Base-by-base conservation (phyloP, 2,888 invertebrate genomes). In the Drosophila eohydei region DNA sequence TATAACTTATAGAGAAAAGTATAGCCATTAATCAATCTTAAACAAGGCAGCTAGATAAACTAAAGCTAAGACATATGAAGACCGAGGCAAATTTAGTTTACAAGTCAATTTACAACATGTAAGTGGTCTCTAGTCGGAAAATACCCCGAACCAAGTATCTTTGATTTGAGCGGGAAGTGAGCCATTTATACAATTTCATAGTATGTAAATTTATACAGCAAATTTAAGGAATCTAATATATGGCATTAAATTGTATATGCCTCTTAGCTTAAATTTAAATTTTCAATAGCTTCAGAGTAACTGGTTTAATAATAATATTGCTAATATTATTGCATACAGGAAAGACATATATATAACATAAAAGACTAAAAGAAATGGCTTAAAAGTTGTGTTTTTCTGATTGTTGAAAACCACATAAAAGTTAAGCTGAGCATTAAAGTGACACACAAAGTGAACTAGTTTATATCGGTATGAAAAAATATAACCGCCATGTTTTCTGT, bases 401-500 rank as follows among this genome's bases (percentile, higher is more conserved):
- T 32, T 16, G 16, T 41, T 16, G 4, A 41, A 43, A 16, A 8
- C 3, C 14, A 7, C 0, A 48, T 30, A 30, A 9, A 28, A 48
- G 9, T 48, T 4, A 48, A 30, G n/a, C n/a, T 48, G 5, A 48
- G 30, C 9, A 9, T 48, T 48, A 30, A 48, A 11, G 9, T 5
- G 9, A 14, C 11, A 44, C 7, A 7, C 14, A 9, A 28, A 38
- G 26, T 9, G 38, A 54, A n/a, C 38, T 54, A 8, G 40, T 40
- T 38, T 40, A 67, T 14, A 51, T 16, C 11, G 3, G 28, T 26
- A 8, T 52, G 8, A 28, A 26, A 44, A 69, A 34, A 12, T 55
- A 36, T 54, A n/a, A 16, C n/a, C 44, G 34, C 40, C 21, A 46
- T 57, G 63, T 55, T 71, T 67, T 59, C 73, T 59, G 48, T 46